These are phyloP conservation scores for Lontra canadensis DNA, from an alignment of 2,113 vertebrate species.

Conservation along the genomic window DNA sequence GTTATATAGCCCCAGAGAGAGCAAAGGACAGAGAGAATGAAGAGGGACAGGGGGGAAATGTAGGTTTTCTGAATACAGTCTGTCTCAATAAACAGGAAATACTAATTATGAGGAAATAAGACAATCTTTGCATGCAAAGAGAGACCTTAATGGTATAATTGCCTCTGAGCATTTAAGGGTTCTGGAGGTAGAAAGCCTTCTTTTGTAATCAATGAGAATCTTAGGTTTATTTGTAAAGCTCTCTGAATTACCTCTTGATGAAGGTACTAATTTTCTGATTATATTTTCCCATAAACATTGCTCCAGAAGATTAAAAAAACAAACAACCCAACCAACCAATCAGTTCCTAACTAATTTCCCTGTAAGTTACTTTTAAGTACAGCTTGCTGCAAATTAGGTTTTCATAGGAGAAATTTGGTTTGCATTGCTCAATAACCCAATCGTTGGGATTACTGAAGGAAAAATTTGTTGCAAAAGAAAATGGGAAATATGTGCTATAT, in stretches of 20 bases:
- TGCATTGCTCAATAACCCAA: neutral
- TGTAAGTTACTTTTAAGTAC: slow-evolving; percentile 59
- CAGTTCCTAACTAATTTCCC: slow-evolving; percentile 55
- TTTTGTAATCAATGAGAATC: slow-evolving; percentile 77
- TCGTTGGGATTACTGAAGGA: neutral
- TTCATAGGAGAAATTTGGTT: slow-evolving; percentile 28
- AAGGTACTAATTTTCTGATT: slow-evolving; percentile 78
- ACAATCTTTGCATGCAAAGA: slow-evolving; percentile 52
- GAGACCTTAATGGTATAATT: slow-evolving; percentile 69
- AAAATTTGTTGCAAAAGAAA: slow-evolving; percentile 43
- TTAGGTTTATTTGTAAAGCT: slow-evolving; percentile 69
- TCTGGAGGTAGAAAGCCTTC: slow-evolving; percentile 68
- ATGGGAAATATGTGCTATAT: neutral
- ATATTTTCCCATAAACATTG: slow-evolving; percentile 75
- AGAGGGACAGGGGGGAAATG: rapidly evolving
- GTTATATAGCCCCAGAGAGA: neutral
- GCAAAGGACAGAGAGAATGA: neutral
- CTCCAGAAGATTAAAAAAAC: slow-evolving; percentile 55
- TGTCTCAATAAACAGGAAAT: slow-evolving; percentile 61
- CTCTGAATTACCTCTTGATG: slow-evolving; percentile 77
- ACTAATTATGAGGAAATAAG: slow-evolving; percentile 64
- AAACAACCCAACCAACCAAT: slow-evolving; percentile 58
- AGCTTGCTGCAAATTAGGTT: slow-evolving; percentile 4
- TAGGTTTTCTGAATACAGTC: neutral
- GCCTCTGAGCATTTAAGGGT: slow-evolving; percentile 49